These are phyloP conservation scores for Rutilus rutilus DNA, from an alignment of 2,113 vertebrate genomes.

Conservation along the genomic window DNA sequence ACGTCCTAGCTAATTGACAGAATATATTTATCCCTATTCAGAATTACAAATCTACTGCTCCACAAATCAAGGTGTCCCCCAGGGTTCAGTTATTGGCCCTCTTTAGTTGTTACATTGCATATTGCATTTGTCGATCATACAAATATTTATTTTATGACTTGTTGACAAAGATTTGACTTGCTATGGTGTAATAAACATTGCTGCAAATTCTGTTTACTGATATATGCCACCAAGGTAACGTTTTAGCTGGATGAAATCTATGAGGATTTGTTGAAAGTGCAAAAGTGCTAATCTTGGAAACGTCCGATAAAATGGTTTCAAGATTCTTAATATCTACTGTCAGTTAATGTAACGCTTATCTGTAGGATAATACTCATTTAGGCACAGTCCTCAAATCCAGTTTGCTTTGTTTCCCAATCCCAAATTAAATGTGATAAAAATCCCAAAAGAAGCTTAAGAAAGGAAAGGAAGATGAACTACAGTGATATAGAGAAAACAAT, in stretches of 20 bases:
- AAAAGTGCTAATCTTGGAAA: background rate
- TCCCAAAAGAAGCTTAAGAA: background rate
- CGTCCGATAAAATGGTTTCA: background rate
- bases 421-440: slow-evolving; percentile 17
- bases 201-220: background rate
- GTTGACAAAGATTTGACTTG: background rate
- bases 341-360: background rate
- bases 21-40: background rate
- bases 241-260: background rate
- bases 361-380: background rate
- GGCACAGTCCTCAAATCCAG: background rate
- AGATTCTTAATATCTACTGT: background rate
- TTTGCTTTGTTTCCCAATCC: background rate
- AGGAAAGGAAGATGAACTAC: background rate
- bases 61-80: background rate
- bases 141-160: background rate
- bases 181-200: background rate
- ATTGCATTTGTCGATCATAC: background rate
- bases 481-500: background rate
- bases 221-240: background rate
- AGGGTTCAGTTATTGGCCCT: background rate
- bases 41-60: background rate
- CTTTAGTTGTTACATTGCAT: background rate
- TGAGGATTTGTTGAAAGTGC: background rate
- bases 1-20: background rate